Evolutionary conservation across 2,888 invertebrate genomes (phyloP).

Genomic region (Netelia fuscicornis): DNA sequence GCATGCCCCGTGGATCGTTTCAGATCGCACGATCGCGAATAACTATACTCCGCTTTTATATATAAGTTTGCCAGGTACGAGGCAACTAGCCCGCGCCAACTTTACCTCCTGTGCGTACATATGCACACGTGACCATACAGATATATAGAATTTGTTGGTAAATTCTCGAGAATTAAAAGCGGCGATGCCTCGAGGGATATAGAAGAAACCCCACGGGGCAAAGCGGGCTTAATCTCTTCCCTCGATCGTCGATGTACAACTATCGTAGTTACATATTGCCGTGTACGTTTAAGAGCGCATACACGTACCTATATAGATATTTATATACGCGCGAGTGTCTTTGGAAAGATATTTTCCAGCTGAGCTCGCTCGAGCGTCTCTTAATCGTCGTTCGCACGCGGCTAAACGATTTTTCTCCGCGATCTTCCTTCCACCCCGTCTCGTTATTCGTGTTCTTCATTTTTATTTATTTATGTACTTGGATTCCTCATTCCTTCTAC

Average conservation of each 20-base stretch:
- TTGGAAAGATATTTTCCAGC: constrained; percentile 41
- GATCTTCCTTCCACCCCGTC: background rate
- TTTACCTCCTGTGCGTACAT: background rate
- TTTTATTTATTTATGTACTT: background rate
- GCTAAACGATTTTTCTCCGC: constrained; percentile 53
- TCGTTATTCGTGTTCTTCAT: background rate
- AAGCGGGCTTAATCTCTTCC: constrained; percentile 55
- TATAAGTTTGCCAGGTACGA: constrained; percentile 43
- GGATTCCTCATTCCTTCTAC: background rate
- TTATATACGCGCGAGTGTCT: background rate
- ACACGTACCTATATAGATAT: background rate
- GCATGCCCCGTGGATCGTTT: constrained; percentile 27
- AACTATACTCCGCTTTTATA: constrained; percentile 29
- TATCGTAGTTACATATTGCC: constrained; percentile 34
- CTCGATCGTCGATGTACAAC: constrained; percentile 44
- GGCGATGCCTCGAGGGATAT: constrained; percentile 18
- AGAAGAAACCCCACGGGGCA: constrained; percentile 20
- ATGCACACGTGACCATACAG: background rate
- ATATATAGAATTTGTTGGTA: constrained; percentile 15
- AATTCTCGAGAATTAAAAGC: constrained; percentile 51
- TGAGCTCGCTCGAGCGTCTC: constrained; percentile 57
- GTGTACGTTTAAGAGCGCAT: constrained; percentile 17
- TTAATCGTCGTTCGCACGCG: constrained; percentile 51
- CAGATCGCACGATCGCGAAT: constrained; percentile 44
- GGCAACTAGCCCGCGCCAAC: constrained; percentile 23